Conservation (phyloP, 2,113 vertebrate genomes). For the Isurus oxyrinchus region DNA sequence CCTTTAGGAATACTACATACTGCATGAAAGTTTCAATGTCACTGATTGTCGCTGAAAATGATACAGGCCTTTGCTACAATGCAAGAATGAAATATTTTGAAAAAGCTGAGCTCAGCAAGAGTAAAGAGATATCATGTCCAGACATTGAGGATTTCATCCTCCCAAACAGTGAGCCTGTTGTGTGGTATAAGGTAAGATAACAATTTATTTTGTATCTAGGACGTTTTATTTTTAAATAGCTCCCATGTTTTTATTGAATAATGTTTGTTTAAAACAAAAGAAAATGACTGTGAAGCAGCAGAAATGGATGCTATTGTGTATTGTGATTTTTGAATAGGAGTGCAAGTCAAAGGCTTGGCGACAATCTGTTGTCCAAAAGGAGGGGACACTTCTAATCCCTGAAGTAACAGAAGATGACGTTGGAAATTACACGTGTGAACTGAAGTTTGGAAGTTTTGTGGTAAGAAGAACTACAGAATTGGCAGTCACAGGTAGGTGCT, state of each 20-base stretch:
- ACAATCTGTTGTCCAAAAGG: constrained; percentile 75
- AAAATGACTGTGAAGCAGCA: neutral
- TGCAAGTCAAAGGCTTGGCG: constrained; percentile 87
- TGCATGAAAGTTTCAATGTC: constrained; percentile 99
- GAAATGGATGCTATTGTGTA: constrained; percentile 38
- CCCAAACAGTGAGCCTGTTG: constrained; percentile 75
- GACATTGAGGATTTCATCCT: constrained; percentile 87
- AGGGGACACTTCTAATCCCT: constrained; percentile 76
- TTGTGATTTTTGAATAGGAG: constrained; percentile 64
- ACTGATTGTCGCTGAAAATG: constrained; percentile 88
- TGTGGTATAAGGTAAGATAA: constrained; percentile 90
- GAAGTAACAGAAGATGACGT: constrained; percentile 95
- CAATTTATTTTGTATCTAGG: neutral
- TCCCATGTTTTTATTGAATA: neutral
- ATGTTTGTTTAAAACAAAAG: neutral
- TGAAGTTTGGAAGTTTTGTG: constrained; percentile 87
- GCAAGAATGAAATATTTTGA: constrained; percentile 96
- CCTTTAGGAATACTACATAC: constrained; percentile 89
- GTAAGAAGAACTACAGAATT: constrained; percentile 91
- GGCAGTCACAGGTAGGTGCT: constrained; percentile 84
- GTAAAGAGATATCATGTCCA: constrained; percentile 87
- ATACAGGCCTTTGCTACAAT: constrained; percentile 95
- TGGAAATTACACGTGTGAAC: constrained; percentile 96
- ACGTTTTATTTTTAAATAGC: neutral
- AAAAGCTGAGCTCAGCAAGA: constrained; percentile 96